These are phyloP conservation scores for Sandelia bainsii DNA, from an alignment of 2,797 vertebrate genomes.

Conservation along the genomic window DNA sequence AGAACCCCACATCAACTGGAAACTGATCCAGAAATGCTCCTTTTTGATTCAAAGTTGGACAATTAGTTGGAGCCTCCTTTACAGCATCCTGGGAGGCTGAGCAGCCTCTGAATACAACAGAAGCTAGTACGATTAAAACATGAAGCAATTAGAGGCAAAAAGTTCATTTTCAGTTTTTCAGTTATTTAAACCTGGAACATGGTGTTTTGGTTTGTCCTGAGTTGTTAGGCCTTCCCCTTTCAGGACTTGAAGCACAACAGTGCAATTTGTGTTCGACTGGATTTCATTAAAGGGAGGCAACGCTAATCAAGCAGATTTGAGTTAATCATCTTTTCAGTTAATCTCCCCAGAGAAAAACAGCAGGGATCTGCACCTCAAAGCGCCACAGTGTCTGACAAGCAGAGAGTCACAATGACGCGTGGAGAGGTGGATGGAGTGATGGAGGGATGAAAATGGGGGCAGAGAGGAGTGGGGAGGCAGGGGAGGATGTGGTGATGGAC, in stretches of 20 bases:
- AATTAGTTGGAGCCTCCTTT: no score
- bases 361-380: slow-evolving; percentile 31
- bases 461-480: background rate
- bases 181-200: background rate
- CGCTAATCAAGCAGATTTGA: slow-evolving; percentile 51
- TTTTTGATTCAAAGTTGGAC: no score
- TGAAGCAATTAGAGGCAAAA: background rate
- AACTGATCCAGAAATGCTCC: no score
- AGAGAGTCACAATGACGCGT: background rate
- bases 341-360: slow-evolving; percentile 33
- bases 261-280: slow-evolving; percentile 23
- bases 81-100: no score
- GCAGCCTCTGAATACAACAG: no score
- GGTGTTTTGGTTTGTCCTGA: background rate
- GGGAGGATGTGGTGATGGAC: slow-evolving; percentile 10
- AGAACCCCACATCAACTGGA: no score
- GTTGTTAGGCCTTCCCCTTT: background rate
- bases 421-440: background rate
- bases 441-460: background rate
- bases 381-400: background rate
- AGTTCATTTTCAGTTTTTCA: background rate
- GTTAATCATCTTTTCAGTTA: slow-evolving; percentile 54
- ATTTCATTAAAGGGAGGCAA: slow-evolving; percentile 46
- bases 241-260: slow-evolving; percentile 21
- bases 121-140: background rate